phyloP scores from a whole-genome alignment of 2,888 invertebrate genomes.

The Euzetes globulus region DNA sequence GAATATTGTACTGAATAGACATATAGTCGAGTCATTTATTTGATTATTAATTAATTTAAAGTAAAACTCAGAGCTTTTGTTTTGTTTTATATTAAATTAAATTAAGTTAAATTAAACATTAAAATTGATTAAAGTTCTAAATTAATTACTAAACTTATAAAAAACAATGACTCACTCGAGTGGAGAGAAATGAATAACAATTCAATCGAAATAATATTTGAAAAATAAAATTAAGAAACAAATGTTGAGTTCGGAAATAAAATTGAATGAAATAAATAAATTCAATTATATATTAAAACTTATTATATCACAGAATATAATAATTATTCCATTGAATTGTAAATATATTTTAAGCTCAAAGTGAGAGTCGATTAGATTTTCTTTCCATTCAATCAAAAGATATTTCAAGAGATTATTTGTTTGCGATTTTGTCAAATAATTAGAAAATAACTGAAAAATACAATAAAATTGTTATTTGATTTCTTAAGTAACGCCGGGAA shows the following conservation, averaged over 20 bases:
- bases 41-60: not conserved
- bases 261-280: not conserved
- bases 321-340: constrained; percentile 3
- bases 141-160: not conserved
- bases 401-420: not conserved
- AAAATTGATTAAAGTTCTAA: not conserved
- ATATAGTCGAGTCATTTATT: not conserved
- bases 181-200: not conserved
- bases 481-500: constrained; percentile 17
- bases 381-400: not conserved
- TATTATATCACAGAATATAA: constrained; percentile 16
- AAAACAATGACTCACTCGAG: not conserved
- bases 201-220: not conserved
- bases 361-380: constrained; percentile 6
- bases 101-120: not conserved
- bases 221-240: not conserved
- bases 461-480: not conserved
- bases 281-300: not conserved
- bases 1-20: constrained; percentile 1
- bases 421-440: not conserved
- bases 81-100: not conserved
- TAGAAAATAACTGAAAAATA: not conserved
- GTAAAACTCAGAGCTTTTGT: no score
- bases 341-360: constrained; percentile 15
- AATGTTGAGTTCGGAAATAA: not conserved